Conservation (phyloP, 1,140 invertebrate genomes). For the Drosophila ohnishii region DNA sequence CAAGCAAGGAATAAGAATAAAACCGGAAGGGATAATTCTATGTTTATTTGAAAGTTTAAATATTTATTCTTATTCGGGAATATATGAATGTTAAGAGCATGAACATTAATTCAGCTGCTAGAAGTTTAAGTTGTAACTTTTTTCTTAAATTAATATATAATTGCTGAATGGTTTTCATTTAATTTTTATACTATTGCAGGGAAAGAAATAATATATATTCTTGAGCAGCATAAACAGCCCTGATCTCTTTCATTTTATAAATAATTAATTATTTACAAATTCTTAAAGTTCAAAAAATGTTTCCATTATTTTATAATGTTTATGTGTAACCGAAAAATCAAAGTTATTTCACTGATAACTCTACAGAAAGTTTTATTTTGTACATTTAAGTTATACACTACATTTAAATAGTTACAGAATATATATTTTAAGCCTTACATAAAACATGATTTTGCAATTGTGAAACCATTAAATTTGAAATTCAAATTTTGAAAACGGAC, state of each 20-base stretch:
- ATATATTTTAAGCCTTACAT: neutral
- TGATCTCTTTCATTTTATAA: too few species aligned
- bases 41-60: neutral
- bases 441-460: slow-evolving; percentile 1
- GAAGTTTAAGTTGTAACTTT: neutral
- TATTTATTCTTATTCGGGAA: neutral
- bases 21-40: slow-evolving; percentile 2
- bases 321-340: too few species aligned
- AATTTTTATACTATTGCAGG: neutral
- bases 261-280: too few species aligned
- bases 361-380: neutral
- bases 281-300: too few species aligned
- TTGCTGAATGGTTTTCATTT: neutral
- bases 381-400: too few species aligned
- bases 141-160: neutral
- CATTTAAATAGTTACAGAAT: neutral
- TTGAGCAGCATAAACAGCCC: too few species aligned
- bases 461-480: slow-evolving; percentile 12
- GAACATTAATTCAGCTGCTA: neutral
- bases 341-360: neutral
- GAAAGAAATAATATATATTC: too few species aligned
- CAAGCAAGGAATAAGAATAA: slow-evolving; percentile 20
- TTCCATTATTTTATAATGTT: too few species aligned
- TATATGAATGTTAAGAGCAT: neutral
- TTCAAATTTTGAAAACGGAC: slow-evolving; percentile 51